Percentiles rank a stretch among this genome's conserved stretches.
Evolutionary conservation across 2,113 vertebrate species (phyloP).

Genomic region (Pionites leucogaster): DNA sequence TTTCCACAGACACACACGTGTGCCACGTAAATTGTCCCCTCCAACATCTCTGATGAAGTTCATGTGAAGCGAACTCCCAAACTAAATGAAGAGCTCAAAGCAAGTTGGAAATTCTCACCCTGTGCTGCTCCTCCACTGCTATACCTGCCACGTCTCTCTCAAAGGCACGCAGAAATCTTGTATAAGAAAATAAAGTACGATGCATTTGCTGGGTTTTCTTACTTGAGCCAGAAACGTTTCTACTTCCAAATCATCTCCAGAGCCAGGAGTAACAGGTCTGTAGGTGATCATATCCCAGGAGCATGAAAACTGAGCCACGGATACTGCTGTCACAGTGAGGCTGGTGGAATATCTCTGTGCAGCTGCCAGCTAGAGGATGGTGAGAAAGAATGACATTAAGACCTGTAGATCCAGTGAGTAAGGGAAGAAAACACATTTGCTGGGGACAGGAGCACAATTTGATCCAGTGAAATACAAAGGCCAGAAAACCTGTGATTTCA

Average conservation of each 20-base stretch:
- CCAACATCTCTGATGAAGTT: not conserved
- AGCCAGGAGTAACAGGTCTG: not conserved
- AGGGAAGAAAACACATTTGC: not conserved
- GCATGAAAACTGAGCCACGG: not conserved
- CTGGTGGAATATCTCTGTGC: not conserved
- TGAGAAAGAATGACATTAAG: not conserved
- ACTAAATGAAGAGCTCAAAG: not conserved
- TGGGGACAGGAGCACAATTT: not conserved
- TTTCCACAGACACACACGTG: accelerated
- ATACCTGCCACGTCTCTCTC: not conserved
- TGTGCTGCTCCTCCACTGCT: not conserved
- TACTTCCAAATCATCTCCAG: not conserved
- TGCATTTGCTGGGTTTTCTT: not conserved
- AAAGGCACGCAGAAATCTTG: not conserved
- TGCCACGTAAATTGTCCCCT: not conserved
- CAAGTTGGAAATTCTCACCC: not conserved
- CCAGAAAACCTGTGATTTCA: not conserved
- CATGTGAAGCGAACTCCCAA: not conserved
- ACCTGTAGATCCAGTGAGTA: not conserved
- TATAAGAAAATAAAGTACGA: not conserved
- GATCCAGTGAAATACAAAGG: not conserved
- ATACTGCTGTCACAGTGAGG: not conserved
- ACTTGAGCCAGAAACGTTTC: not conserved
- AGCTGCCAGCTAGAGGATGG: not conserved
- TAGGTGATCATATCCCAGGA: not conserved